Evolutionary conservation across 2,888 invertebrate species (phyloP).

Genomic region (Drosophila flavopinicola): DNA sequence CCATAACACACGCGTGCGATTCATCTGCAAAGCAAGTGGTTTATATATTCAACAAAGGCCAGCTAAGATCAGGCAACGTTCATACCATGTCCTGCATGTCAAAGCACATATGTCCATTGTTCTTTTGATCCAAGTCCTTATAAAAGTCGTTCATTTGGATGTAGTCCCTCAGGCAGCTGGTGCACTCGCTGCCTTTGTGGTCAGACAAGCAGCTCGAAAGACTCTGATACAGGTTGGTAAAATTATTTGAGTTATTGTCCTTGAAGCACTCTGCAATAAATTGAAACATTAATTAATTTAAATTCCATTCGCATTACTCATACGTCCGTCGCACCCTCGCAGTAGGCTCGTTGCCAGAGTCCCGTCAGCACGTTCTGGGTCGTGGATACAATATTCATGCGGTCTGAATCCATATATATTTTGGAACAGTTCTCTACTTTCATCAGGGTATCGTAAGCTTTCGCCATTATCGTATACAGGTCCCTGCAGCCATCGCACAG

Average conservation of each 20-base stretch:
- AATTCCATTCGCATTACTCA: conserved; percentile 1
- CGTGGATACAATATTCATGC: conserved; percentile 72
- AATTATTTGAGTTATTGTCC: conserved; percentile 39
- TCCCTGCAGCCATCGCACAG: conserved; percentile 57
- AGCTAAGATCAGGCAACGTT: no score
- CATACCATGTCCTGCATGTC: conserved; percentile 76
- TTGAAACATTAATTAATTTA: not conserved
- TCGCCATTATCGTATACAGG: conserved; percentile 4
- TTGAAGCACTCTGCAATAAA: conserved; percentile 63
- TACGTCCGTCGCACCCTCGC: conserved; percentile 67
- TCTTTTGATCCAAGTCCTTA: conserved; percentile 62
- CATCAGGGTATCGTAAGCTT: conserved; percentile 29
- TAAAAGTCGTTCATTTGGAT: conserved; percentile 67
- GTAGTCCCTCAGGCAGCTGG: conserved; percentile 45
- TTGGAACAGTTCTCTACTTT: conserved; percentile 54
- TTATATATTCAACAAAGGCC: not conserved
- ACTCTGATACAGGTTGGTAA: conserved; percentile 7
- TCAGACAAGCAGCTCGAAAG: conserved; percentile 32
- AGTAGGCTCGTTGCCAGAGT: conserved; percentile 75
- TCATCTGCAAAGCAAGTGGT: conserved; percentile 70
- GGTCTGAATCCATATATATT: conserved; percentile 71
- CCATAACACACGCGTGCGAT: conserved; percentile 77
- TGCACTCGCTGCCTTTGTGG: conserved; percentile 30
- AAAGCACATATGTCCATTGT: conserved; percentile 73
- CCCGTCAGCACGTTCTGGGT: conserved; percentile 60